A percentile compares a stretch with the other conserved stretches of the same genome.
Evolutionary conservation across 2,113 vertebrate genomes (phyloP).

Genomic region (Aegithalos caudatus): DNA sequence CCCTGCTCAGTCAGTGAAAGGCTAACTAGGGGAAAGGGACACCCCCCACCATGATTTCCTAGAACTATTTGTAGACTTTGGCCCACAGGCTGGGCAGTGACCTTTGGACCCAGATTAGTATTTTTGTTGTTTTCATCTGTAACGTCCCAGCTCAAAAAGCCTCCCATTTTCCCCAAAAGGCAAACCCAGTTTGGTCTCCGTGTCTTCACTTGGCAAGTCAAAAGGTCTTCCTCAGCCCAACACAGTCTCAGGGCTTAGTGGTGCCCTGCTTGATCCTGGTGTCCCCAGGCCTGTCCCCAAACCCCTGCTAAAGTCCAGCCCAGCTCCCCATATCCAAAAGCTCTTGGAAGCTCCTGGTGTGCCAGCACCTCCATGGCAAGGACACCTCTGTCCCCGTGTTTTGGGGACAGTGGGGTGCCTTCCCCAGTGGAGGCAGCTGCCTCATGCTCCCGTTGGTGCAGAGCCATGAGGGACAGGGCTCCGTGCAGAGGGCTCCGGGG

Average conservation of each 20-base stretch:
- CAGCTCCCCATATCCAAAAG: not conserved
- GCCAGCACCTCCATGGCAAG: not conserved
- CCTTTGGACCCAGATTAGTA: not conserved
- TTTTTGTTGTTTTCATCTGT: not conserved
- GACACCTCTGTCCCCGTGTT: not conserved
- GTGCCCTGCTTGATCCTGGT: not conserved
- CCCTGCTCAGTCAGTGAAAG: not conserved
- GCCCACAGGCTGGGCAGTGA: not conserved
- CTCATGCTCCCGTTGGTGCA: rapidly evolving
- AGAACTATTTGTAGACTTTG: not conserved
- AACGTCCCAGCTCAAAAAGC: not conserved
- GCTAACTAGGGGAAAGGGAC: not conserved
- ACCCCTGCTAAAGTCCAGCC: not conserved
- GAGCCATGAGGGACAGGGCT: not conserved
- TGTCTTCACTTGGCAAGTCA: constrained; percentile 41
- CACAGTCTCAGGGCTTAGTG: not conserved
- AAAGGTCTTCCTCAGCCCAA: constrained; percentile 3
- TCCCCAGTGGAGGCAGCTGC: not conserved
- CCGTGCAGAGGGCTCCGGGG: not conserved
- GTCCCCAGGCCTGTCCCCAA: not conserved
- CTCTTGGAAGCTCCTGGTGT: not conserved
- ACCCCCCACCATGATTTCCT: not conserved
- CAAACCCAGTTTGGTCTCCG: not conserved
- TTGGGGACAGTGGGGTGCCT: rapidly evolving
- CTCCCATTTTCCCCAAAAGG: not conserved